Conservation (phyloP, 2,113 vertebrate species). For the Otis tarda region DNA sequence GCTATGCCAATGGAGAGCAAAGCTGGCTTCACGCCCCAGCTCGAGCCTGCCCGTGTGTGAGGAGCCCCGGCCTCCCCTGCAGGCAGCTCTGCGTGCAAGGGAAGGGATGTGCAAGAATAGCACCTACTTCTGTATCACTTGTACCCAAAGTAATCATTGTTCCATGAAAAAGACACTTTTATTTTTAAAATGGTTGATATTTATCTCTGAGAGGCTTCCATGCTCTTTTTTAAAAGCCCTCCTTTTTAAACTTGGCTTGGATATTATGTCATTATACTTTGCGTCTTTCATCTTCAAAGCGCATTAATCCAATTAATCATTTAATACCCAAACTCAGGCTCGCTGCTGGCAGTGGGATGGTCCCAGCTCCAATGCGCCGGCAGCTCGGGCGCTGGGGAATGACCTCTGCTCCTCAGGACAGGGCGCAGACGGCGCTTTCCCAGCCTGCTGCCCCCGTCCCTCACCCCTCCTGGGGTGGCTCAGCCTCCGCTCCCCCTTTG, state of each 20-base stretch:
- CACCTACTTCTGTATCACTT: neutral
- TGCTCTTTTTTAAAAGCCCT: neutral
- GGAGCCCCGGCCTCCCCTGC: neutral
- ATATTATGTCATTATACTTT: neutral
- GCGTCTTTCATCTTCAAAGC: neutral
- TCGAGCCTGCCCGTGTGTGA: rapidly evolving
- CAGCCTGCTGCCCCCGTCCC: neutral
- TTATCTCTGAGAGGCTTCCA: neutral
- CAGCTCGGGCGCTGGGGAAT: rapidly evolving
- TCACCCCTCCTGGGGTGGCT: rapidly evolving
- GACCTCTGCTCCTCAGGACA: rapidly evolving
- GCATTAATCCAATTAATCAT: neutral
- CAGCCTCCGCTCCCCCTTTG: neutral
- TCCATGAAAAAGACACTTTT: neutral
- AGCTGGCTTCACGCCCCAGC: neutral
- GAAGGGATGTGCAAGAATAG: neutral
- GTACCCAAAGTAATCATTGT: neutral
- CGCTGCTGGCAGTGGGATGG: neutral
- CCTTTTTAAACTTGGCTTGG: neutral
- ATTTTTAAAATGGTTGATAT: neutral
- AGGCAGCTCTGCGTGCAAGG: neutral
- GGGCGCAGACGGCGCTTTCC: neutral
- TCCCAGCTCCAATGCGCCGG: rapidly evolving
- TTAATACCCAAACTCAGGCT: neutral
- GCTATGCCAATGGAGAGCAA: neutral